These are phyloP conservation scores for Alviniconcha strummeri DNA, from an alignment of 2,888 invertebrate genomes.

Conservation along the genomic window DNA sequence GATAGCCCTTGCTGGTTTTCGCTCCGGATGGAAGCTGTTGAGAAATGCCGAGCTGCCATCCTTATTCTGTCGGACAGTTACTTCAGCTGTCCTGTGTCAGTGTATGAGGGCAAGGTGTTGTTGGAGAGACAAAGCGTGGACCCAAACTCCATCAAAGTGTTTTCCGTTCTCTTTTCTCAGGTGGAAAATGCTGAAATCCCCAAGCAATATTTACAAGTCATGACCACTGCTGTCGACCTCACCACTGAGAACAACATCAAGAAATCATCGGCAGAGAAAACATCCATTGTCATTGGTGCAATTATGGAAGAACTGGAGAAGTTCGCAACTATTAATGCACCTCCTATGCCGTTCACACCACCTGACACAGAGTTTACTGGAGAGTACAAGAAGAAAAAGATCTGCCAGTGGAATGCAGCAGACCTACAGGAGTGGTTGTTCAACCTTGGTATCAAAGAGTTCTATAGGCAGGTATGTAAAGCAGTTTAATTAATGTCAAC, in stretches of 20 bases:
- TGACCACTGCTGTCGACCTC: slow-evolving; percentile 51
- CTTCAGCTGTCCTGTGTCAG: slow-evolving; percentile 68
- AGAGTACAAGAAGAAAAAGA: slow-evolving; percentile 67
- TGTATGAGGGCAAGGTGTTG: slow-evolving; percentile 69
- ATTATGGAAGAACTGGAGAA: slow-evolving; percentile 69
- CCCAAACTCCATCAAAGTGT: slow-evolving; percentile 59
- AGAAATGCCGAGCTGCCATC: slow-evolving; percentile 68
- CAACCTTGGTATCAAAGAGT: slow-evolving; percentile 70
- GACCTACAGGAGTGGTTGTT: slow-evolving; percentile 72
- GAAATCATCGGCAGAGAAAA: slow-evolving; percentile 67
- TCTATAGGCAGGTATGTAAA: slow-evolving; percentile 56
- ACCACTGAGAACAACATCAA: slow-evolving; percentile 44
- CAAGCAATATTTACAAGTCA: slow-evolving; percentile 58
- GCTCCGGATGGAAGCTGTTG: slow-evolving; percentile 69
- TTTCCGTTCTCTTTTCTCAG: slow-evolving; percentile 59
- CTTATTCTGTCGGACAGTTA: slow-evolving; percentile 68
- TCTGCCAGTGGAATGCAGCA: slow-evolving; percentile 67
- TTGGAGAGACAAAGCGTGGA: slow-evolving; percentile 62
- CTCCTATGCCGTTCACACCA: slow-evolving; percentile 53
- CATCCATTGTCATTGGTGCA: slow-evolving; percentile 68
- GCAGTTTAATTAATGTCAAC: neutral
- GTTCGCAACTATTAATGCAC: slow-evolving; percentile 62
- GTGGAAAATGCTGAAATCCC: slow-evolving; percentile 62
- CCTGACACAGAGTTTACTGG: slow-evolving; percentile 68
- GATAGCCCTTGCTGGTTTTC: slow-evolving; percentile 72